Conservation (phyloP, 1,140 invertebrate genomes). For the Vanessa tameamea region DNA sequence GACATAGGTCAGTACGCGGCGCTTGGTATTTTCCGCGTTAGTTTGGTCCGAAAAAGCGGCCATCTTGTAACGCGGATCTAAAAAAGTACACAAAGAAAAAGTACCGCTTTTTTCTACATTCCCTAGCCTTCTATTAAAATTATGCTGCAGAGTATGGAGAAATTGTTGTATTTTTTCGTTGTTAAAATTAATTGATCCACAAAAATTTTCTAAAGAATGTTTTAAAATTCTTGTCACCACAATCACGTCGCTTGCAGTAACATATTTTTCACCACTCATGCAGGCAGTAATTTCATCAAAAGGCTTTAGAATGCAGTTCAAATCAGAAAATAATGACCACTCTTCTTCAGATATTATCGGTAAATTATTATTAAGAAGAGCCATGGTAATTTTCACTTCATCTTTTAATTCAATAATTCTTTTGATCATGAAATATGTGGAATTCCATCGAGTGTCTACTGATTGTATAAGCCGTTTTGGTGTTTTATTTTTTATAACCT, state of each 20-base stretch:
- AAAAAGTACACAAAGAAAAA: constrained; percentile 40
- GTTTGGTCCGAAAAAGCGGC: constrained; percentile 37
- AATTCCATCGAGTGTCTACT: constrained; percentile 60
- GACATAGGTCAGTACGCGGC: constrained; percentile 32
- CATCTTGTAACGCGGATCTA: constrained; percentile 50
- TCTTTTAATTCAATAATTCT: constrained; percentile 30
- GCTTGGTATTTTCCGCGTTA: constrained; percentile 31
- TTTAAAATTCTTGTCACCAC: neutral
- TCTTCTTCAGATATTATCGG: constrained; percentile 26
- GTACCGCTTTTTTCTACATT: constrained; percentile 31
- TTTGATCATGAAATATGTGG: constrained; percentile 33
- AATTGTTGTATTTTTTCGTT: too few species aligned
- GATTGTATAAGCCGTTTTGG: constrained; percentile 49
- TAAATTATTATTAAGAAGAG: constrained; percentile 14
- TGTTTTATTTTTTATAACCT: constrained; percentile 22
- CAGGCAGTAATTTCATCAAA: constrained; percentile 36
- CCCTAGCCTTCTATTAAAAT: too few species aligned
- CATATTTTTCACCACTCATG: constrained; percentile 45
- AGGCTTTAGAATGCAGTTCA: constrained; percentile 33
- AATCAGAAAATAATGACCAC: constrained; percentile 24
- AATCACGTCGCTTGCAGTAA: constrained; percentile 40
- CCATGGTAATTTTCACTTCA: constrained; percentile 23
- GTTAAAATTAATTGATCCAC: too few species aligned
- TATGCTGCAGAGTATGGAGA: too few species aligned
- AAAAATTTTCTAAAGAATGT: too few species aligned